Evolutionary conservation across 2,797 vertebrate genomes (phyloP).

Genomic region (Pipistrellus pipistrellus): DNA sequence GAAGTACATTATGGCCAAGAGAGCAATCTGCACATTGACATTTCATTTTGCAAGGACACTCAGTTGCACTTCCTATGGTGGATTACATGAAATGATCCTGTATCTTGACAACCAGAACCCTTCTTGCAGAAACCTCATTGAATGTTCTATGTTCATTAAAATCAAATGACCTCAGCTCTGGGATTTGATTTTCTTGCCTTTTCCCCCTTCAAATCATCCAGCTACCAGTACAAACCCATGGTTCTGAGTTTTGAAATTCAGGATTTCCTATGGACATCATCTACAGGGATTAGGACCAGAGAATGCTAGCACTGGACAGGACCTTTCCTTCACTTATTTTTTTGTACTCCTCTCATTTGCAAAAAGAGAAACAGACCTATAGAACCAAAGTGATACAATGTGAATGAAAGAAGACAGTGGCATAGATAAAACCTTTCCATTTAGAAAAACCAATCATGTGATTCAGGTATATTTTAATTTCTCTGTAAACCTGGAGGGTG

Average conservation of each 20-base stretch:
- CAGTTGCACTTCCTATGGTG: not conserved
- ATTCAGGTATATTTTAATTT: not conserved
- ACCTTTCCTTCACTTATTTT: not conserved
- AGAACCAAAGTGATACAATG: not conserved
- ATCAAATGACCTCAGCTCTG: not conserved
- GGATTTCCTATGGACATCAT: not conserved
- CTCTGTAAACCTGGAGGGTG: not conserved
- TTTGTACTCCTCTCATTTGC: not conserved
- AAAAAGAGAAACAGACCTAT: not conserved
- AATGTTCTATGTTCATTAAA: not conserved
- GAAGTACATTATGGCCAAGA: not conserved
- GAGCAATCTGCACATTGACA: not conserved
- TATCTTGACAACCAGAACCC: not conserved
- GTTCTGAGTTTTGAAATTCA: not conserved
- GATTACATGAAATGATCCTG: not conserved
- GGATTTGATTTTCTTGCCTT: not conserved
- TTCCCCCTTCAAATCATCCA: not conserved
- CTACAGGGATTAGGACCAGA: not conserved
- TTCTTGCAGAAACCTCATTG: not conserved
- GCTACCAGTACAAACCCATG: not conserved
- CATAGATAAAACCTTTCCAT: not conserved
- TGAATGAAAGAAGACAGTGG: not conserved
- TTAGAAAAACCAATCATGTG: not conserved
- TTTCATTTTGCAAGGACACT: not conserved
- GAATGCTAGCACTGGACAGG: not conserved